Conservation (phyloP, 2,888 invertebrate genomes). For the Glaucopsyche alexis region DNA sequence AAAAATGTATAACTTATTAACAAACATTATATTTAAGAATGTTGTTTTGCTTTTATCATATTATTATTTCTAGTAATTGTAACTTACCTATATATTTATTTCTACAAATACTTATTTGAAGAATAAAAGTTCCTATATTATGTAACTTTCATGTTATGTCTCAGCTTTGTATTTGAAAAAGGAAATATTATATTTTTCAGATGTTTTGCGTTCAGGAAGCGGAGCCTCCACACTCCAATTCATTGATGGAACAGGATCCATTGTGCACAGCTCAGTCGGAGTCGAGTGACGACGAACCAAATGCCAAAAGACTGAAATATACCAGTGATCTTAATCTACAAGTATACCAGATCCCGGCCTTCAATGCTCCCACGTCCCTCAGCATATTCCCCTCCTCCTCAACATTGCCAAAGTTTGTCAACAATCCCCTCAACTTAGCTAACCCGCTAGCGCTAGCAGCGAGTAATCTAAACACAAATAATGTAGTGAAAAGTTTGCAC, state of each 20-base stretch:
- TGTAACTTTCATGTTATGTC: too few species aligned
- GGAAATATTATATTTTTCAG: conserved; percentile 45
- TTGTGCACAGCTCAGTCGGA: conserved; percentile 52
- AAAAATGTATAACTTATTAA: background rate
- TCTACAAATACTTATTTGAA: too few species aligned
- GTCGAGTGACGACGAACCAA: conserved; percentile 66
- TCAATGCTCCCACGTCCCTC: conserved; percentile 59
- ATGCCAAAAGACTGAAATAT: conserved; percentile 59
- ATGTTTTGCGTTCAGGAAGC: conserved; percentile 74
- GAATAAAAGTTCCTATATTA: too few species aligned
- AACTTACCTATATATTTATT: too few species aligned
- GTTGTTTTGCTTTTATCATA: too few species aligned
- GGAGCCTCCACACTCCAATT: conserved; percentile 57
- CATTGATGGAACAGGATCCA: conserved; percentile 56
- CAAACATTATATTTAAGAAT: too few species aligned
- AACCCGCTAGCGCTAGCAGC: conserved; percentile 62
- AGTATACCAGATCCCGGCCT: conserved; percentile 71
- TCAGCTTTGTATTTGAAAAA: too few species aligned
- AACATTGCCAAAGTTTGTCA: conserved; percentile 65
- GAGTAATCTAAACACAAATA: conserved; percentile 52
- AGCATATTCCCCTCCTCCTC: conserved; percentile 59
- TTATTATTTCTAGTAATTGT: too few species aligned
- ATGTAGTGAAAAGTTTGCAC: conserved; percentile 62
- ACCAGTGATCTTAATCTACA: conserved; percentile 62
- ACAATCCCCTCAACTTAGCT: conserved; percentile 68